Conservation (phyloP, 2,888 invertebrate species). For the Loripinus fragilis region DNA sequence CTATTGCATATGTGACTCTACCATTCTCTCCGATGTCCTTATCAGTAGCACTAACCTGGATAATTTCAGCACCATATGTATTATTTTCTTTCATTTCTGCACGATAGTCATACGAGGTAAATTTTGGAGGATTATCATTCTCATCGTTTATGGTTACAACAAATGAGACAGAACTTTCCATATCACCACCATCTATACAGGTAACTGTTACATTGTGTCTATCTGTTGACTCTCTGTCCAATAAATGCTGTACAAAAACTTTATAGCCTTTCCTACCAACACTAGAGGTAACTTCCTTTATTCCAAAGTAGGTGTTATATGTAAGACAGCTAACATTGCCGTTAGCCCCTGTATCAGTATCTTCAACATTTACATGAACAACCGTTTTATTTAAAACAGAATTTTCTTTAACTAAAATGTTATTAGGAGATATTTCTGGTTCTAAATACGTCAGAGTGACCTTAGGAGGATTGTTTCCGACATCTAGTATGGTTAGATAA, state of each 20-base stretch:
- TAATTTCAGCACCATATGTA: conserved; percentile 59
- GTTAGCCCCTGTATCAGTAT: conserved; percentile 73
- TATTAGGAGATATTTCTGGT: conserved; percentile 43
- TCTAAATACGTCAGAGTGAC: conserved; percentile 54
- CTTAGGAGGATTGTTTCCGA: conserved; percentile 97
- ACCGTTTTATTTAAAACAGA: conserved; percentile 68
- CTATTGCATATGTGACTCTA: conserved; percentile 84
- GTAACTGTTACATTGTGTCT: conserved; percentile 64
- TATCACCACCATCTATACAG: conserved; percentile 68
- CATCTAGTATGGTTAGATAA: conserved; percentile 87
- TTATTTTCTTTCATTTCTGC: conserved; percentile 71
- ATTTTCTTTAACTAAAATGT: conserved; percentile 66
- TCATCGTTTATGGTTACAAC: conserved; percentile 68
- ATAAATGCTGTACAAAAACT: conserved; percentile 60
- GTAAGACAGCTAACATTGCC: conserved; percentile 72
- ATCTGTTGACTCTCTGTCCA: conserved; percentile 66
- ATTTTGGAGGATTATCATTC: conserved; percentile 75
- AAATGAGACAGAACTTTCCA: conserved; percentile 57
- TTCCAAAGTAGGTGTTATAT: conserved; percentile 61
- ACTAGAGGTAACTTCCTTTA: conserved; percentile 41
- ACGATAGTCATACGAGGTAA: conserved; percentile 60
- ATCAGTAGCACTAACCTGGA: conserved; percentile 70
- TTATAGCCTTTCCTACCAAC: conserved; percentile 49
- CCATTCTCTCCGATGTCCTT: conserved; percentile 62
- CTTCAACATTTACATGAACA: conserved; percentile 75